A percentile compares a stretch with the other conserved stretches of the same genome.
These are phyloP conservation scores for Crypturellus tataupa DNA, from an alignment of 2,797 vertebrate species.

Conservation along the genomic window DNA sequence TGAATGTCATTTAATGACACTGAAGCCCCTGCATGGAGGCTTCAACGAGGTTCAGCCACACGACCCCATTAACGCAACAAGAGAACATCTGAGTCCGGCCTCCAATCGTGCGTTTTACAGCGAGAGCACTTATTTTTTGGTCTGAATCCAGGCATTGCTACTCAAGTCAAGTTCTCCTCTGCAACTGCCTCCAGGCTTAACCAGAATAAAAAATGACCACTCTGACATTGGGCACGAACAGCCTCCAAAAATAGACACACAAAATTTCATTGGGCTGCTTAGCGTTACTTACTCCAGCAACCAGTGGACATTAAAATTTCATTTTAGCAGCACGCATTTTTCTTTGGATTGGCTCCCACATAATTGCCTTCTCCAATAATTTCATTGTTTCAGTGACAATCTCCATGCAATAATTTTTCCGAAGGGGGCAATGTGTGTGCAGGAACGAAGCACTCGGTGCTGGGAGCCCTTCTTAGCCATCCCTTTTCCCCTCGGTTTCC, in stretches of 20 bases:
- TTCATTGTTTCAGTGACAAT: neutral
- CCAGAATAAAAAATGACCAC: conserved; percentile 10
- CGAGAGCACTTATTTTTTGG: neutral
- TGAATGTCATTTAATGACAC: neutral
- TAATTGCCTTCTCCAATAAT: neutral
- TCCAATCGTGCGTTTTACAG: neutral
- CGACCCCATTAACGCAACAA: neutral
- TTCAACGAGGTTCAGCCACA: accelerated
- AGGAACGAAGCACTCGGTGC: neutral
- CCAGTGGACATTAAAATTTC: conserved; percentile 19
- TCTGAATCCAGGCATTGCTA: neutral
- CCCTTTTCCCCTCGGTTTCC: conserved; percentile 16
- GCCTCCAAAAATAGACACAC: conserved; percentile 34
- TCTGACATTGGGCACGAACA: neutral
- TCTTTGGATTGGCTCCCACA: conserved; percentile 13
- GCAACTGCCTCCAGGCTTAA: conserved; percentile 32
- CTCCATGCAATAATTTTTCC: neutral
- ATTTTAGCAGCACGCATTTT: conserved; percentile 24
- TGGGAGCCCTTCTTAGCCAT: neutral
- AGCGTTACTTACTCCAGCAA: conserved; percentile 46
- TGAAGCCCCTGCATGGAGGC: neutral
- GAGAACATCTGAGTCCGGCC: neutral
- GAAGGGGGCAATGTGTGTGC: neutral
- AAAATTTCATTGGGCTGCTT: conserved; percentile 9
- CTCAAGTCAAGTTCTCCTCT: conserved; percentile 1